Evolutionary conservation across 2,113 vertebrate genomes (phyloP).

Genomic region (Ptychochromis oligacanthus): DNA sequence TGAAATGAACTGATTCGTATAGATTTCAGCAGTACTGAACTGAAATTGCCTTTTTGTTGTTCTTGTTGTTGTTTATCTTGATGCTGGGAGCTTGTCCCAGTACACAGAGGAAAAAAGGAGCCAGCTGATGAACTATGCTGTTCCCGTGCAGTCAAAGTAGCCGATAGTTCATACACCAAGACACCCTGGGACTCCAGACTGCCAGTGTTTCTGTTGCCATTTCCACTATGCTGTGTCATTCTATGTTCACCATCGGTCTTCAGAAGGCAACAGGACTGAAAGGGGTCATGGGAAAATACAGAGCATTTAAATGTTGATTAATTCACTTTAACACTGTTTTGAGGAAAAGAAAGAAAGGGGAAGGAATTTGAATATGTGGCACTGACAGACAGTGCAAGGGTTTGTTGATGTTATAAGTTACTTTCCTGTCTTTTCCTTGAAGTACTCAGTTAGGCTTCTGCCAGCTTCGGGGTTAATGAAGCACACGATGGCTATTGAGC

Average conservation of each 20-base stretch:
- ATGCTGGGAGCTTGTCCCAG: conserved; percentile 37
- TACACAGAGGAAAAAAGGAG: neutral
- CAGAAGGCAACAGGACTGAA: conserved; percentile 25
- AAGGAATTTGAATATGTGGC: conserved; percentile 37
- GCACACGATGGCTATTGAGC: conserved; percentile 58
- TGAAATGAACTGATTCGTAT: conserved; percentile 56
- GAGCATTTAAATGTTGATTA: conserved; percentile 57
- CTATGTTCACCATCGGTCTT: conserved; percentile 35
- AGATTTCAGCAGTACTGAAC: conserved; percentile 62
- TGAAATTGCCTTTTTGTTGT: conserved; percentile 65
- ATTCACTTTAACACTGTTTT: conserved; percentile 14
- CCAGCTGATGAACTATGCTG: conserved; percentile 28
- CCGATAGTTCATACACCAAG: conserved; percentile 56
- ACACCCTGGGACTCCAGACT: conserved; percentile 40
- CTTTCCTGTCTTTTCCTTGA: conserved; percentile 40
- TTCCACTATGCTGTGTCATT: conserved; percentile 47
- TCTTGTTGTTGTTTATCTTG: conserved; percentile 31
- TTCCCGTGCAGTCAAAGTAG: conserved; percentile 57
- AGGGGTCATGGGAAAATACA: neutral
- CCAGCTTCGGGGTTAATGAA: conserved; percentile 59
- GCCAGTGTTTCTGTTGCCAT: conserved; percentile 47
- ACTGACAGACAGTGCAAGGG: conserved; percentile 27
- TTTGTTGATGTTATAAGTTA: conserved; percentile 33
- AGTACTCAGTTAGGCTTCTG: conserved; percentile 32
- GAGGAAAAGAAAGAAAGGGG: neutral